phyloP scores from a whole-genome alignment of 1,140 invertebrate genomes.

The Elysia chlorotica region DNA sequence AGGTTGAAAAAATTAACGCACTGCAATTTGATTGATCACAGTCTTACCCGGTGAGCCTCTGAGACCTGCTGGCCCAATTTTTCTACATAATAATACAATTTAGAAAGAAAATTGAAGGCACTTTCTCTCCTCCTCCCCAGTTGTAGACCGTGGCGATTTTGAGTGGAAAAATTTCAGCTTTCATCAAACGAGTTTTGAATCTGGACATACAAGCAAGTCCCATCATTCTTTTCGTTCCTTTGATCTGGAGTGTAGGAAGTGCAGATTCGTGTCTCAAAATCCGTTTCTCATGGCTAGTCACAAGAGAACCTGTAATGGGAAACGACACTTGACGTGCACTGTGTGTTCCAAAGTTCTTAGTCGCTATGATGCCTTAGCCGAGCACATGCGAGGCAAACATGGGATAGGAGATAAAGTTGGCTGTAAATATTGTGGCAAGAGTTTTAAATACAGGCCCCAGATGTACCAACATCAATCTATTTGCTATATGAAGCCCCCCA shows the following conservation, averaged over 20 bases:
- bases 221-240: neutral
- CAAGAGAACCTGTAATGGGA: slow-evolving; percentile 15
- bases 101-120: too few species aligned
- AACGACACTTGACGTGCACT: slow-evolving; percentile 14
- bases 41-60: too few species aligned
- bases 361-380: slow-evolving; percentile 15
- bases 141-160: too few species aligned
- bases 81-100: too few species aligned
- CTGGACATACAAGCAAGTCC: neutral
- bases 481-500: too few species aligned
- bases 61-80: too few species aligned
- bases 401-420: slow-evolving; percentile 28
- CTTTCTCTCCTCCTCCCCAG: too few species aligned
- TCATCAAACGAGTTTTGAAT: too few species aligned
- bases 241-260: slow-evolving; percentile 4
- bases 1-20: too few species aligned
- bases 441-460: slow-evolving; percentile 28
- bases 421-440: slow-evolving; percentile 25
- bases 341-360: slow-evolving; percentile 19
- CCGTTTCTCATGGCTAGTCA: slow-evolving; percentile 1
- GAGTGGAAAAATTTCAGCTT: too few species aligned
- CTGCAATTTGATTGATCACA: too few species aligned
- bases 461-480: slow-evolving; percentile 24
- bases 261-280: slow-evolving; percentile 8
- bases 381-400: slow-evolving; percentile 29